Evolutionary conservation across 2,888 invertebrate genomes (phyloP), one percentile per base, ranked within the genome.

Genomic region (Tinea trinotella): DNA sequence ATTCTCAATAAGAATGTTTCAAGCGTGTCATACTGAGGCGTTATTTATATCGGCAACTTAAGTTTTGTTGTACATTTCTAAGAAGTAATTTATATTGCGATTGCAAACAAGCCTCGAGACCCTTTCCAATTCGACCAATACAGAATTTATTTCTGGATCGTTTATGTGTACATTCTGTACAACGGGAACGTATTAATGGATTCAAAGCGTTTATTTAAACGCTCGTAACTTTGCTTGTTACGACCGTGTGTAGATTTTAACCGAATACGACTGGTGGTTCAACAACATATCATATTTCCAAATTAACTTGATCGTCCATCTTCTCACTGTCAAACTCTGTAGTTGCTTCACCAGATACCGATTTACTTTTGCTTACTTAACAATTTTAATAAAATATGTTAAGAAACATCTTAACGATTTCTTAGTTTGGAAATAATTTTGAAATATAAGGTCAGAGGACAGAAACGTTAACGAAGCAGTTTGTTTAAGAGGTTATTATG

Each of bases 121-220:
- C 22, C 15, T 50, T 50, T 50, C 24, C 24, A 50, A 24, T 50
- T 15, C 22, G 24, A 50, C 50, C 50, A 50, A 46, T 46, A 24
- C 50, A 24, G 50, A 50, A 50, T 50, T 80, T 83, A 83, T 83
- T 84, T 82, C 72, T 76, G 77, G 71, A 71, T 65, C 66, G 62
- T 70, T 71, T 69, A 67, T 48, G 48, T 48, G 50, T 24, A 70
- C 67, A 67, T 64, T 68, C 69, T 67, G 65, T 64, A 66, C 64
- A 63, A 67, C 66, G 70, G 61, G 70, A 77, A 76, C 68, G 71
- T 68, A 67, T 76, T 78, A 78, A 81, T 78, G 76, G 74, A 68
- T 70, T 71, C 70, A 50, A 73, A 69, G 66, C 69, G 76, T 82
- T 81, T 83, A 81, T 83, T 82, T 83, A 77, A 82, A 75, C 73